These are phyloP conservation scores for Zaprionus ghesquierei DNA, from an alignment of 1,140 invertebrate species.

Conservation along the genomic window DNA sequence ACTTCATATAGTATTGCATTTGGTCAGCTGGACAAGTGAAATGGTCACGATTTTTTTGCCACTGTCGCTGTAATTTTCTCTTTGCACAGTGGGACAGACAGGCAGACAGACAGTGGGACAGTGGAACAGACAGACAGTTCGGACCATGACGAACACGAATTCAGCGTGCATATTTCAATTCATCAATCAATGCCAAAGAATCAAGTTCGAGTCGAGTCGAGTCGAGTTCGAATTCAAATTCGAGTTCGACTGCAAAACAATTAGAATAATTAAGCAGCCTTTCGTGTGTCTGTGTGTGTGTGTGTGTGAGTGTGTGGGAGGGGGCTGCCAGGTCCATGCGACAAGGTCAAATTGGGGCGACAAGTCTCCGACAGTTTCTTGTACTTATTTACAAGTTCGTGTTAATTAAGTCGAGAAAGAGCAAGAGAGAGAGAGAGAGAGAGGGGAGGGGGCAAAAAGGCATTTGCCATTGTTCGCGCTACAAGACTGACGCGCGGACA, in stretches of 20 bases:
- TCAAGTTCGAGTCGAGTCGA: constrained; percentile 6
- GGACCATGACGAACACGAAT: constrained; percentile 24
- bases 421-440: too few species aligned
- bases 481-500: constrained; percentile 12
- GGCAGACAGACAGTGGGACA: neutral
- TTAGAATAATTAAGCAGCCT: constrained; percentile 59
- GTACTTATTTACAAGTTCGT: constrained; percentile 49
- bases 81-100: constrained; percentile 1
- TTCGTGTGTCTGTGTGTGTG: neutral
- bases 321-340: constrained; percentile 13
- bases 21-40: constrained; percentile 52
- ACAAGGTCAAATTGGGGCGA: constrained; percentile 35
- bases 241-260: constrained; percentile 35
- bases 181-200: constrained; percentile 60
- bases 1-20: constrained; percentile 21
- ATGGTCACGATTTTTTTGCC: constrained; percentile 29
- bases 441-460: neutral
- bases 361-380: constrained; percentile 18
- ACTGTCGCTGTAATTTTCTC: constrained; percentile 27
- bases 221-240: neutral
- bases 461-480: constrained; percentile 41
- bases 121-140: neutral
- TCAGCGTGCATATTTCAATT: constrained; percentile 29
- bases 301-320: neutral
- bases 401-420: constrained; percentile 52